A percentile compares a stretch with the other conserved stretches of the same genome.
phyloP scores from a whole-genome alignment of 2,888 invertebrate species.

The Ceraclea dissimilis region DNA sequence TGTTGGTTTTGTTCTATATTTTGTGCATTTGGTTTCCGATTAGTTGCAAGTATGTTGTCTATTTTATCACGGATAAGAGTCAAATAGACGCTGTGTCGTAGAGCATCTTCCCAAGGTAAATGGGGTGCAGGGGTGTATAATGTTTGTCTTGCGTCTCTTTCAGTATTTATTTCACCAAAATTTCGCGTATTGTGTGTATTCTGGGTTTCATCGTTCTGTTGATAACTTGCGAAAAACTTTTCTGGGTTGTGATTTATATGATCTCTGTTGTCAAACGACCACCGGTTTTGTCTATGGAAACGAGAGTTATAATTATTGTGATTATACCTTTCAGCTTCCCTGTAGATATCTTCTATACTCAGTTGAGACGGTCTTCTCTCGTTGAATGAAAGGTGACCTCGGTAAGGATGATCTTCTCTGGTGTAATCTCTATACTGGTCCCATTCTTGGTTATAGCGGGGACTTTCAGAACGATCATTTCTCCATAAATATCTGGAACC shows the following conservation, averaged over 20 bases:
- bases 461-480: background rate
- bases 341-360: background rate
- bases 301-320: background rate
- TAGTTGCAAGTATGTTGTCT: conserved; percentile 40
- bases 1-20: conserved; percentile 1
- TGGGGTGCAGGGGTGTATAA: conserved; percentile 14
- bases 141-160: conserved; percentile 9
- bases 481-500: conserved; percentile 3
- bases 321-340: background rate
- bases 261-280: background rate
- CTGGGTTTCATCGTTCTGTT: background rate
- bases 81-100: conserved; percentile 60
- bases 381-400: background rate
- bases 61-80: conserved; percentile 53
- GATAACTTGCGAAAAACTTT: background rate
- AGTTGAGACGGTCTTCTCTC: background rate
- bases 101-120: conserved; percentile 58
- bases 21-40: conserved; percentile 19
- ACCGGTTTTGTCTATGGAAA: background rate
- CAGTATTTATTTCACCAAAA: conserved; percentile 4
- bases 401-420: background rate
- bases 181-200: conserved; percentile 1
- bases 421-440: conserved; percentile 8
- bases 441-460: conserved; percentile 1
- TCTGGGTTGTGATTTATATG: background rate